Base-by-base conservation (phyloP, 2,797 vertebrate species). In the Chaetodon trifasciatus region DNA sequence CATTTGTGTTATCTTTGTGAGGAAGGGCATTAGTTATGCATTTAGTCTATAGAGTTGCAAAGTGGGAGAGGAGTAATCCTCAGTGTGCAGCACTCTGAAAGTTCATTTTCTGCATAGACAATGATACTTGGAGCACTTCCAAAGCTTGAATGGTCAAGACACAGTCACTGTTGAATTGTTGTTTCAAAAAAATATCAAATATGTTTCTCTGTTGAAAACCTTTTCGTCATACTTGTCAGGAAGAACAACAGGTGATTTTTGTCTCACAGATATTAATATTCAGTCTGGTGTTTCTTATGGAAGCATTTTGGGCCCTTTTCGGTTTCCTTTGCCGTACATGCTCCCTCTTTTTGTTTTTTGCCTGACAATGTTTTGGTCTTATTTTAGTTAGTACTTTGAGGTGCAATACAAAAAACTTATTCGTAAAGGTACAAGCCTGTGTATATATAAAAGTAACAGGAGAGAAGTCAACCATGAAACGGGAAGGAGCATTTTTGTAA, bases 1-100 rank as follows among this genome's bases (percentile, higher is more conserved):
- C 55, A 71, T 70, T 42, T 55, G 46, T 64, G 19, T 64, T 50
- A 15, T 65, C 62, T 63, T 21, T 79, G 58, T 42, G 40, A 66
- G 37, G 24, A 50, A 57, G 15, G 23, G 4, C n/a, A 17, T 39
- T 64, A 3, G 8, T 73, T 61, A 68, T 50, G 12, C 17, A 73
- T 74, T 37, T 17, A 28, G 24, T 63, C 17, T 71, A 15, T 42
- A 23, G 46, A 44, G 21, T 21, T 69, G 57, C 19, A 74, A 60
- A 78, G 19, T 28, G 3, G 35, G 23, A 69, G 39, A 21, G 10
- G 16, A 49, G 5, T 2, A 44, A 50, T 55, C 28, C 39, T 6
- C 3, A 11, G 3, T 21, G 24, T 40, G 10, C 8, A 37, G 4
- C 15, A 17, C 6, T 46, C 8, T 1, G 0, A 64, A 47, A 39